Percentiles rank a stretch among this genome's conserved stretches.
phyloP scores from a whole-genome alignment of 2,888 invertebrate genomes.

The Sesia bembeciformis region DNA sequence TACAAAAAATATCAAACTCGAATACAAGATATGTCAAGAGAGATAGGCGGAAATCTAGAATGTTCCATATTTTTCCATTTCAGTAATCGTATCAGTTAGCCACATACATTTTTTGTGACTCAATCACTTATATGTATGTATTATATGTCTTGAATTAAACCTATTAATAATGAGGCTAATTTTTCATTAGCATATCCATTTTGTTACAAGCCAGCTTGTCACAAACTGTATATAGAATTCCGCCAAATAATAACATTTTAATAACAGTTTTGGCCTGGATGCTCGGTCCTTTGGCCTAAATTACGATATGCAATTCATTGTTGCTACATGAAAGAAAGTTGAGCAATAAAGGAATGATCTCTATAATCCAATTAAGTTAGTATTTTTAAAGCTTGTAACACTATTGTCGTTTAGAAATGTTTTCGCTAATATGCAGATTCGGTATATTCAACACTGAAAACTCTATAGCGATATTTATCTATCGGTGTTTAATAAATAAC shows the following conservation, averaged over 20 bases:
- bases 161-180: too few relatives aligned
- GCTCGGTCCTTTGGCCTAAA: not conserved
- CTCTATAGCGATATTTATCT: conserved; percentile 28
- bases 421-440: conserved; percentile 14
- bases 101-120: too few relatives aligned
- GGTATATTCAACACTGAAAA: conserved; percentile 42
- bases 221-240: too few relatives aligned
- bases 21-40: conserved; percentile 5
- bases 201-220: too few relatives aligned
- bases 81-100: too few relatives aligned
- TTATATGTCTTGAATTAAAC: too few relatives aligned
- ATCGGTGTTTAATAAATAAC: conserved; percentile 35
- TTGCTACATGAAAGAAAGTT: conserved; percentile 16
- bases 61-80: not conserved
- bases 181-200: too few relatives aligned
- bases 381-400: conserved; percentile 23
- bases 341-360: conserved; percentile 33
- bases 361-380: not conserved
- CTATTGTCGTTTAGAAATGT: conserved; percentile 26
- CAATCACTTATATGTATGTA: too few relatives aligned
- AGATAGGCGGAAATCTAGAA: not conserved
- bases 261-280: too few relatives aligned
- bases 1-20: conserved; percentile 1
- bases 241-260: too few relatives aligned
- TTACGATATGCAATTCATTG: conserved; percentile 5